phyloP scores from a whole-genome alignment of 1,140 invertebrate species.

The Drosophila nigrodunni region DNA sequence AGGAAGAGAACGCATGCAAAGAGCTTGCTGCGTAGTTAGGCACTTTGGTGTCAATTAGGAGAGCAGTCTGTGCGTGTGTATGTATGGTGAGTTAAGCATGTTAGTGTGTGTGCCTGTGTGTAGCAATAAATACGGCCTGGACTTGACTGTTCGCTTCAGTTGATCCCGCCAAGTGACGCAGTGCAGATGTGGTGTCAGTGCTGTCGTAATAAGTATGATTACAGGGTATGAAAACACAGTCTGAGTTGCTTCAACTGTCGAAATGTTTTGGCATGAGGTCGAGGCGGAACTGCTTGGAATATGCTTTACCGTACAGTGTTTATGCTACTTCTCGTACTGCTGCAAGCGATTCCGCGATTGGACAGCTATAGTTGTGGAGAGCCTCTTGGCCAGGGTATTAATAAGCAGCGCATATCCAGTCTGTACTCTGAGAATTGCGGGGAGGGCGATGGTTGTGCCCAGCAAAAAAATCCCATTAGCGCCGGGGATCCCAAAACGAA shows the following conservation, averaged over 20 bases:
- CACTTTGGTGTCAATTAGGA: no score
- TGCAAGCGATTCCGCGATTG: conserved; percentile 29
- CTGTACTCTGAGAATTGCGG: conserved; percentile 21
- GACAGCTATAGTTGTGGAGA: conserved; percentile 30
- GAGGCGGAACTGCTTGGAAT: conserved; percentile 25
- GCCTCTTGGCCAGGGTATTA: not conserved
- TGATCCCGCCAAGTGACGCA: no score
- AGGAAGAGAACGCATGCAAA: no score
- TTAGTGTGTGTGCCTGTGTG: no score
- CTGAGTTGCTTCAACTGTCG: not conserved
- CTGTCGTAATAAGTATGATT: not conserved
- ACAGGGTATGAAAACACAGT: not conserved
- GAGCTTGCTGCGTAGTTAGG: no score
- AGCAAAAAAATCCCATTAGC: not conserved
- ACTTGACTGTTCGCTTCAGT: no score
- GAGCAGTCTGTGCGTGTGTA: no score
- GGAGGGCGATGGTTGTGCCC: not conserved
- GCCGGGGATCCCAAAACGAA: conserved; percentile 68
- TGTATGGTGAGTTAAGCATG: no score
- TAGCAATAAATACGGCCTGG: no score
- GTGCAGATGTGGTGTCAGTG: no score
- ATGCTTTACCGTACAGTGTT: conserved; percentile 32
- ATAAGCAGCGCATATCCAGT: not conserved
- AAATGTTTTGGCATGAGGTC: conserved; percentile 2
- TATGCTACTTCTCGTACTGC: conserved; percentile 21